Evolutionary conservation across 2,113 vertebrate genomes (phyloP), one percentile per base, ranked within the genome.

Genomic region (Tachysurus vachellii): DNA sequence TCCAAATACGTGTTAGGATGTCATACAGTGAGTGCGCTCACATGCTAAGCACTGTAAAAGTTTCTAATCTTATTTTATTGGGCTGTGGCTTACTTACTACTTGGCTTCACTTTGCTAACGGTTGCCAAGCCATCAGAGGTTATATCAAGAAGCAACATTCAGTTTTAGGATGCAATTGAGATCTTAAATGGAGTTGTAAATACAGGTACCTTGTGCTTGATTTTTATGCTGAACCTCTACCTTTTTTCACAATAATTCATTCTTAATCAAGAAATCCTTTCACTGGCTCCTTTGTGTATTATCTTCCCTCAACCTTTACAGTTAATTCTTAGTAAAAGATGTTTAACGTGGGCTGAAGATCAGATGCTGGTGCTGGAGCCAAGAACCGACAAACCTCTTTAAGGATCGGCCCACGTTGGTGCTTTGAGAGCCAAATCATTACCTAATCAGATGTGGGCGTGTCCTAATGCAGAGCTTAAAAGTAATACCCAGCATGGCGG

Each of bases 11-110:
- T 88, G 59, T 70, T 85, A 83, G 87, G 88, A 89, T 66, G 83
- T 75, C 86, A 89, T 89, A 85, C 87, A 87, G 70, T 64, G 47
- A 68, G 68, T 91, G 91, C 88, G 70, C 83, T 86, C 59, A 59
- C 53, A 85, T 62, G 85, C 42, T 66, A 61, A 85, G 76, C 80
- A 26, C 47, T 64, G 28, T 53, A 76, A 85, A 86, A 59, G 85
- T 79, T 87, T 88, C 82, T 84, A 82, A 79, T 89, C 89, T 81
- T 26, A 87, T 80, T 85, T 87, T 81, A 82, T 53, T 87, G 61
- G 59, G 42, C 84, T 81, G 81, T 44, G 31, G 59, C 73, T 76
- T 59, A 56, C n/a, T 81, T 73, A 71, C 31, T 73, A 83, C 80
- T 50, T 47, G 80, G 71, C 54, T 56, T 73, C 28, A 6, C 21